Percentiles rank a stretch among this genome's conserved stretches.
Evolutionary conservation across 2,888 invertebrate species (phyloP).

Genomic region (Drosophila incognita): DNA sequence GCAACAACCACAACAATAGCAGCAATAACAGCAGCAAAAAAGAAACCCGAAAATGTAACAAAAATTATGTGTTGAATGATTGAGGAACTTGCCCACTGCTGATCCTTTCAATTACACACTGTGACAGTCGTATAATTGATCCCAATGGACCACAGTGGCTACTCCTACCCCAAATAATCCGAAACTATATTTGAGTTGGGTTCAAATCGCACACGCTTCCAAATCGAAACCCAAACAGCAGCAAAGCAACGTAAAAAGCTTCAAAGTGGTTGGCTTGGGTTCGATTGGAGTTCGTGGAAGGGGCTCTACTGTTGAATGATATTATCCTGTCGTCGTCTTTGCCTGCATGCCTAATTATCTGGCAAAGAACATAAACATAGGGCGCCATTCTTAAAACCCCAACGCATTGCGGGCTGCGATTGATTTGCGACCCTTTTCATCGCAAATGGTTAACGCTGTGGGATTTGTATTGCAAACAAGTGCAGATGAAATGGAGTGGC

Average conservation of each 20-base stretch:
- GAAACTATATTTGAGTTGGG: slow-evolving; percentile 74
- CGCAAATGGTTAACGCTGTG: slow-evolving; percentile 11
- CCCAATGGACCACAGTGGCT: slow-evolving; percentile 66
- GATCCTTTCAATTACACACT: slow-evolving; percentile 82
- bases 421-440: slow-evolving; percentile 72
- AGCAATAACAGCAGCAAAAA: neutral
- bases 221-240: slow-evolving; percentile 51
- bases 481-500: slow-evolving; percentile 42
- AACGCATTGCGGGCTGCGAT: slow-evolving; percentile 54
- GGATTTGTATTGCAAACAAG: slow-evolving; percentile 46
- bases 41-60: slow-evolving; percentile 51
- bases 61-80: slow-evolving; percentile 40
- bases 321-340: slow-evolving; percentile 53
- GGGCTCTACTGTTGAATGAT: slow-evolving; percentile 17
- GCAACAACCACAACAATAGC: slow-evolving; percentile 34
- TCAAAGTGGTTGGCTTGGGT: slow-evolving; percentile 35
- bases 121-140: slow-evolving; percentile 80
- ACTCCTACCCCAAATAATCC: neutral
- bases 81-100: slow-evolving; percentile 41
- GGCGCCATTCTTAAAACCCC: slow-evolving; percentile 22
- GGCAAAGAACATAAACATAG: slow-evolving; percentile 69
- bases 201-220: slow-evolving; percentile 40
- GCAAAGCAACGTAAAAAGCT: slow-evolving; percentile 69
- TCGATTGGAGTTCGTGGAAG: neutral
- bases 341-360: slow-evolving; percentile 75